Evolutionary conservation across 2,113 vertebrate species (phyloP), one percentile per base, ranked within the genome.

Genomic region (Regulus satrapa): DNA sequence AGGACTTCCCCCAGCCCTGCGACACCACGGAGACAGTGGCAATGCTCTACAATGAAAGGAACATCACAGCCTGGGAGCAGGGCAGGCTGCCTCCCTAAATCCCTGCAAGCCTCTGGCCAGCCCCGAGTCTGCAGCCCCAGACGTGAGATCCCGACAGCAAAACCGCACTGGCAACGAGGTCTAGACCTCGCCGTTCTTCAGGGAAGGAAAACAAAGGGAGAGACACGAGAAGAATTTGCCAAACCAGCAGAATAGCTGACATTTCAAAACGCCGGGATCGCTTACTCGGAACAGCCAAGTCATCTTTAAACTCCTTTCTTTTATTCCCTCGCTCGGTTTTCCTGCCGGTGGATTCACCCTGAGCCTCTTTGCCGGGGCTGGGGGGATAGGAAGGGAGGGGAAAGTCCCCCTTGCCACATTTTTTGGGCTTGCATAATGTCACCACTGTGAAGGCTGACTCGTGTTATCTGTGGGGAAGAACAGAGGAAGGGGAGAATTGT

Each of bases 161-260:
- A 95, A 95, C 93, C 77, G 3, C 86, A 52, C 83, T 84, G 80
- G 89, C 82, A 94, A 8, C 3, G 21, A 89, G 63, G 62, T 51
- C 95, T 52, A 87, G 94, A 94, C 91, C 95, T 87, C n/a, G 6
- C 56, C 2, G 36, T 89, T 91, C 95, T 94, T 95, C 95, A 87
- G 95, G 93, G 81, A 92, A 91, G 71, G 77, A 94, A 95, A 96
- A 96, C 91, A 95, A 95, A 96, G 89, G 54, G 51, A 90, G 85
- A 96, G 66, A 91, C 89, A 77, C 1, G 69, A 94, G 81, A 95
- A 91, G 95, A 95, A 96, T 94, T 91, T 89, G 95, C 93, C 89
- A 96, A 89, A 89, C 19, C 93, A 96, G 96, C 93, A 94, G 94
- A 96, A 97, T 61, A 84, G 86, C 89, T 95, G 91, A 95, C 87